A percentile compares a stretch with the other conserved stretches of the same genome.
phyloP scores from a whole-genome alignment of 2,797 vertebrate genomes.

The Alosa sapidissima region DNA sequence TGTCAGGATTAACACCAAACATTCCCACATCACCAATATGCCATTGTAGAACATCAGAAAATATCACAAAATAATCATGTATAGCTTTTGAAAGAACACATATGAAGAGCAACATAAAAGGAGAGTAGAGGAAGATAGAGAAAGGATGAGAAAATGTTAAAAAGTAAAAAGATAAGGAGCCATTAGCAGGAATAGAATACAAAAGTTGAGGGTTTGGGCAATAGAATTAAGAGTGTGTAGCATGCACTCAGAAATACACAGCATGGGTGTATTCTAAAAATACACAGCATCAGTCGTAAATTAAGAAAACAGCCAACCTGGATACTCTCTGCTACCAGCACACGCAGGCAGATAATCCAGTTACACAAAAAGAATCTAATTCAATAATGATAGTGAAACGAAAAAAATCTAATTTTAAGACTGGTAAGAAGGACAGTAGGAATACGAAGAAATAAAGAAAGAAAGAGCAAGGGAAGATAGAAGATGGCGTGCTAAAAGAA shows the following conservation, averaged over 20 bases:
- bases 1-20: neutral
- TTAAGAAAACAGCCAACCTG: neutral
- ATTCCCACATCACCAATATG: too few relatives aligned
- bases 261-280: neutral
- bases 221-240: neutral
- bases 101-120: neutral
- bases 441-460: neutral
- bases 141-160: neutral
- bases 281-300: neutral
- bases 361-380: neutral
- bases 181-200: neutral
- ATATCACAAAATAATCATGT: neutral
- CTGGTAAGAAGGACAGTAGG: neutral
- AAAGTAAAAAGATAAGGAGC: neutral
- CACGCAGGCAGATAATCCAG: slow-evolving; percentile 1
- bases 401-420: slow-evolving; percentile 7
- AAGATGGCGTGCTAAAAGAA: neutral
- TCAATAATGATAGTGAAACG: neutral
- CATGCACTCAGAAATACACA: neutral
- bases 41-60: neutral
- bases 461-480: neutral
- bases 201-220: neutral
- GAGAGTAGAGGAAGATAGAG: neutral
- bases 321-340: neutral
- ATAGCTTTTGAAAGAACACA: neutral